Percentiles rank a stretch among this genome's conserved stretches.
These are phyloP conservation scores for Autographa pulchrina DNA, from an alignment of 2,888 invertebrate species.

Conservation along the genomic window DNA sequence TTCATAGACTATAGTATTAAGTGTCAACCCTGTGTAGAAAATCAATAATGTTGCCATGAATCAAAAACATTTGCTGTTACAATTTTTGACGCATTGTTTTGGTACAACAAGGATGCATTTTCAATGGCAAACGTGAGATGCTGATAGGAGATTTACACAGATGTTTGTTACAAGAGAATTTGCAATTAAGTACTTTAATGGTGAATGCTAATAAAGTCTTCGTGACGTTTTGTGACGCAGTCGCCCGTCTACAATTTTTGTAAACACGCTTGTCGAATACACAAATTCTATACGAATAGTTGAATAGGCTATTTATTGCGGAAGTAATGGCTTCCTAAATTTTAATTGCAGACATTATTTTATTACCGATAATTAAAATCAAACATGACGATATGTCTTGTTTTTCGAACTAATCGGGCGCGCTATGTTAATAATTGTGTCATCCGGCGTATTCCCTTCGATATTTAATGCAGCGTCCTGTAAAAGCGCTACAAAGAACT, in stretches of 20 bases:
- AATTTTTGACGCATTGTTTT: constrained; percentile 76
- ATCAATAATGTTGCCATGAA: constrained; percentile 85
- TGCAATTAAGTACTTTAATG: constrained; percentile 78
- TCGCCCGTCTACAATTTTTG: constrained; percentile 86
- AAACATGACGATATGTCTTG: constrained; percentile 61
- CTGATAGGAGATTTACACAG: constrained; percentile 60
- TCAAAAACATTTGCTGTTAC: constrained; percentile 70
- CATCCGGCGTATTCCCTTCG: constrained; percentile 78
- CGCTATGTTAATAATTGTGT: constrained; percentile 73
- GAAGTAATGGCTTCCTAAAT: constrained; percentile 90
- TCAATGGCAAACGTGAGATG: constrained; percentile 66
- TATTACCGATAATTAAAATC: constrained; percentile 73
- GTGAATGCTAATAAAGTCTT: constrained; percentile 67
- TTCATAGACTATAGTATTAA: constrained; percentile 64
- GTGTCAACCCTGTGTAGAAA: constrained; percentile 74
- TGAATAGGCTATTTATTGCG: constrained; percentile 88
- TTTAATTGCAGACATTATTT: constrained; percentile 86
- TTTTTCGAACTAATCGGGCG: constrained; percentile 66
- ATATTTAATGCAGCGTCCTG: constrained; percentile 78
- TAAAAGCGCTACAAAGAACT: constrained; percentile 81
- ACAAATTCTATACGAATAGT: constrained; percentile 84
- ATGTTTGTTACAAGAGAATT: constrained; percentile 61
- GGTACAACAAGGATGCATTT: constrained; percentile 77
- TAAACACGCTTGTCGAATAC: constrained; percentile 90
- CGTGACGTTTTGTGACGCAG: constrained; percentile 76